phyloP scores from a whole-genome alignment of 2,113 vertebrate species.

The Cheilinus undulatus region DNA sequence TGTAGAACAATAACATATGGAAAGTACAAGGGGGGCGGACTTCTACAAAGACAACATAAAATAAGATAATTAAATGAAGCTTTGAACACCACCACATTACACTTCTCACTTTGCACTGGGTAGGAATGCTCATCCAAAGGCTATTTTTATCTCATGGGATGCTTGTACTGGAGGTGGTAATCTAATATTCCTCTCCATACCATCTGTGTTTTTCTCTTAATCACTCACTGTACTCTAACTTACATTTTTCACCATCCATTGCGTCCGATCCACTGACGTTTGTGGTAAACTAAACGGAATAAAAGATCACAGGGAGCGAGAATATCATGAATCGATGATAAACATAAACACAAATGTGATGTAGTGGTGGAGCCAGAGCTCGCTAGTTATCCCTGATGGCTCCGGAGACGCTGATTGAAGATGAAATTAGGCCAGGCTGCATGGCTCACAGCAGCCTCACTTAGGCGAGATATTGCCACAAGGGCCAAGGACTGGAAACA shows the following conservation, averaged over 20 bases:
- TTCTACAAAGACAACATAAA: neutral
- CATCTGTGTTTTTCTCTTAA: constrained; percentile 63
- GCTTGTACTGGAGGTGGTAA: constrained; percentile 28
- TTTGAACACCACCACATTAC: constrained; percentile 28
- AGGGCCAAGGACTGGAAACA: constrained; percentile 74
- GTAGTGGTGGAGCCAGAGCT: constrained; percentile 34
- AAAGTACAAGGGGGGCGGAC: neutral
- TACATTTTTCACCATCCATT: constrained; percentile 8
- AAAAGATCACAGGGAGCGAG: constrained; percentile 9
- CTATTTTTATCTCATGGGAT: constrained; percentile 57
- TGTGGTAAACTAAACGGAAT: constrained; percentile 40
- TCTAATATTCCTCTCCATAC: constrained; percentile 50
- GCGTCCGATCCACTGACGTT: constrained; percentile 11
- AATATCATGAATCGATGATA: constrained; percentile 50
- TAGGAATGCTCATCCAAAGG: constrained; percentile 46
- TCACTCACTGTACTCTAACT: constrained; percentile 20
- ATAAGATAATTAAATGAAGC: constrained; percentile 40
- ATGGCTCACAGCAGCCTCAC: constrained; percentile 62
- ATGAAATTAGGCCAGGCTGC: constrained; percentile 79
- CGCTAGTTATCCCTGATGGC: constrained; percentile 67
- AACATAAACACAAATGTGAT: constrained; percentile 49
- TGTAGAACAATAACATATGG: neutral
- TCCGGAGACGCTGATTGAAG: constrained; percentile 79
- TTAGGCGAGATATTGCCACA: constrained; percentile 71
- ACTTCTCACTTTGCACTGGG: constrained; percentile 21